Evolutionary conservation across 2,113 vertebrate genomes (phyloP).

Genomic region (Camelus bactrianus): DNA sequence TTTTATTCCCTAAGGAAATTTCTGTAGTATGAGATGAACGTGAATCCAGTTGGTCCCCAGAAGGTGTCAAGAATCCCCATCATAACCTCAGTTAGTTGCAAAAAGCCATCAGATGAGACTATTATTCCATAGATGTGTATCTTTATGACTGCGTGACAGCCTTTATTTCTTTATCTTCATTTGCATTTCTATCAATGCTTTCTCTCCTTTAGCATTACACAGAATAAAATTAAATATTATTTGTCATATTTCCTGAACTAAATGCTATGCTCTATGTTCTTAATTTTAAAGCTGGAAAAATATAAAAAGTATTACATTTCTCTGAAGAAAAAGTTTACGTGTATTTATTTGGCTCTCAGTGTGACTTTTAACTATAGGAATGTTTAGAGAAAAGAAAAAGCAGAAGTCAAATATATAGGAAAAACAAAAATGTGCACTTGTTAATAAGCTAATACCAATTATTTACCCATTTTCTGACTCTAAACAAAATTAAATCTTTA

Average conservation of each 20-base stretch:
- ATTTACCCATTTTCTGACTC: neutral
- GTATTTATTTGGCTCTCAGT: neutral
- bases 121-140: neutral
- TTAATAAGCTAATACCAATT: slow-evolving; percentile 17
- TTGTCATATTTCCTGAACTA: neutral
- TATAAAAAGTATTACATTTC: neutral
- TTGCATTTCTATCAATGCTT: neutral
- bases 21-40: neutral
- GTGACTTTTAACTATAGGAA: slow-evolving; percentile 16
- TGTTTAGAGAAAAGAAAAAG: neutral
- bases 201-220: neutral
- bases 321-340: neutral
- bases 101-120: neutral
- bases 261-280: slow-evolving; percentile 2
- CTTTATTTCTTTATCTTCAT: neutral
- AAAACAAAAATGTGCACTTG: neutral
- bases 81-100: neutral
- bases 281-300: slow-evolving; percentile 33
- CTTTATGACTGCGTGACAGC: neutral
- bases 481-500: neutral
- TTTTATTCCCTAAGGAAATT: slow-evolving; percentile 24
- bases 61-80: neutral
- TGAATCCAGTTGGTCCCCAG: neutral
- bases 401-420: neutral
- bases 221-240: slow-evolving; percentile 24